Conservation (phyloP, 1,140 invertebrate genomes). For the Zaprionus capensis region DNA sequence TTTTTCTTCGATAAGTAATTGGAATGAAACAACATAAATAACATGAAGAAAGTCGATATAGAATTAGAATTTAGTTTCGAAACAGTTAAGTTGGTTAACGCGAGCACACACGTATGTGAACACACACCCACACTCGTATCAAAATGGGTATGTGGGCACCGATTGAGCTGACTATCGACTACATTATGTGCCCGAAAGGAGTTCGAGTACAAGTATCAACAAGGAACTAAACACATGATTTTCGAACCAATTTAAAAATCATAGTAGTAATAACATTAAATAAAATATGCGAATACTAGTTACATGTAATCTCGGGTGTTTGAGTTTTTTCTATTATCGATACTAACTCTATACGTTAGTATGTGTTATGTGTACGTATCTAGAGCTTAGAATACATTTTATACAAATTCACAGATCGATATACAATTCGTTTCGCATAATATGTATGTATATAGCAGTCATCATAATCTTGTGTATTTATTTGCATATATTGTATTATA, state of each 20-base stretch:
- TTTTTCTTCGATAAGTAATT: constrained; percentile 8
- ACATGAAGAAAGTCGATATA: constrained; percentile 23
- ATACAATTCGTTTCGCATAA: constrained; percentile 22
- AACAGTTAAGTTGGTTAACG: constrained; percentile 26
- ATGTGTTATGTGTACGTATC: constrained; percentile 19
- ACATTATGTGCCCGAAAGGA: neutral
- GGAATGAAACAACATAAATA: constrained; percentile 12
- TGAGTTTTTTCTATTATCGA: constrained; percentile 14
- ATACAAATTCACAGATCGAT: constrained; percentile 16
- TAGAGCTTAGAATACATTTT: constrained; percentile 8
- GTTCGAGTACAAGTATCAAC: constrained; percentile 10
- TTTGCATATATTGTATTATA: constrained; percentile 15
- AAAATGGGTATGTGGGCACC: neutral
- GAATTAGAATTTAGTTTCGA: constrained; percentile 15
- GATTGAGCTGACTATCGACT: neutral
- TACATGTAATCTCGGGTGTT: constrained; percentile 17
- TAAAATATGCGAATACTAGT: constrained; percentile 15
- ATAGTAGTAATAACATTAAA: constrained; percentile 11
- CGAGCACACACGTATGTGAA: constrained; percentile 20
- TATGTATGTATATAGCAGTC: constrained; percentile 46
- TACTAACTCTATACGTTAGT: constrained; percentile 28
- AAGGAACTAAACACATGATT: constrained; percentile 12
- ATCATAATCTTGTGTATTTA: neutral
- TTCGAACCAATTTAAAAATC: constrained; percentile 5
- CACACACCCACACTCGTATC: neutral